Evolutionary conservation across 2,888 invertebrate species (phyloP).

Genomic region (Lottia gigantea): DNA sequence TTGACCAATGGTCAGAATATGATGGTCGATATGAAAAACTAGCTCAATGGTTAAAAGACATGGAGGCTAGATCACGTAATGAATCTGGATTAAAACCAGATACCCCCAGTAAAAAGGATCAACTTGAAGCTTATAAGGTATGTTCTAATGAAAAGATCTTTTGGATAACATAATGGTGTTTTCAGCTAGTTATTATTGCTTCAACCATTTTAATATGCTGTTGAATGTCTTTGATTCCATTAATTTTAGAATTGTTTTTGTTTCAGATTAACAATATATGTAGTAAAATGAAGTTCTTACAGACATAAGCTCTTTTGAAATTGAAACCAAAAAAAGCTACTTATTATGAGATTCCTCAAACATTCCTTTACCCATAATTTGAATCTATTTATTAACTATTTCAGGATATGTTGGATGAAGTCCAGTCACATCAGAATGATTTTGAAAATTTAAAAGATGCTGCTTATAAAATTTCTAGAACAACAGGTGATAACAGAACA

Average conservation of each 20-base stretch:
- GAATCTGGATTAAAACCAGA: conserved; percentile 86
- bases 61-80: conserved; percentile 81
- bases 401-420: conserved; percentile 80
- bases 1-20: conserved; percentile 79
- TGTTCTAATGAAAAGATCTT: no score
- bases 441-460: conserved; percentile 77
- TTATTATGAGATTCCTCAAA: no score
- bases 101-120: conserved; percentile 82
- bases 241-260: no score
- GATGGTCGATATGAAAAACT: conserved; percentile 82
- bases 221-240: no score
- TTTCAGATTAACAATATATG: no score
- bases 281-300: no score
- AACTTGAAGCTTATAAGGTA: conserved; percentile 79
- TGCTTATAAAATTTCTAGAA: conserved; percentile 79
- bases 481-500: conserved; percentile 86
- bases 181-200: no score
- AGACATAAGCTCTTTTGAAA: no score
- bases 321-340: no score
- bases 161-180: no score
- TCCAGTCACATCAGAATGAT: conserved; percentile 86
- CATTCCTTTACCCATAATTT: no score
- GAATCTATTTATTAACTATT: conserved; percentile 27
- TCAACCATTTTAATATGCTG: no score
- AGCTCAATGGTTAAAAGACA: conserved; percentile 86